phyloP scores from a whole-genome alignment of 2,888 invertebrate genomes.

The Anodontia alba region DNA sequence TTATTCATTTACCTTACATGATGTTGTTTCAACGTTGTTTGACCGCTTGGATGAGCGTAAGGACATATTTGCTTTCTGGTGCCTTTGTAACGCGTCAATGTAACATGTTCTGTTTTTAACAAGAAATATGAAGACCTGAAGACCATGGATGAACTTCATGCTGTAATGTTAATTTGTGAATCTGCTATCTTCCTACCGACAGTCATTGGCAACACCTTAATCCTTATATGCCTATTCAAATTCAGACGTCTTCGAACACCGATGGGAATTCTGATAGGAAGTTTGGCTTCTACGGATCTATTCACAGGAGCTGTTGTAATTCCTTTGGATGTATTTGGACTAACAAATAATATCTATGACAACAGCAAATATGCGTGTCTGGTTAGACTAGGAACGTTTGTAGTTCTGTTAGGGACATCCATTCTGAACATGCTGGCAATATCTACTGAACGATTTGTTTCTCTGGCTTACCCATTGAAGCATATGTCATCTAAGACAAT shows the following conservation, averaged over 20 bases:
- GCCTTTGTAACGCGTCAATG: no score
- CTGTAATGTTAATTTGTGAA: conserved; percentile 19
- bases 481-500: not conserved
- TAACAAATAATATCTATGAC: conserved; percentile 28
- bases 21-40: no score
- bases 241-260: conserved; percentile 39
- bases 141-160: not conserved
- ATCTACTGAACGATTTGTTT: conserved; percentile 45
- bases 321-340: conserved; percentile 42
- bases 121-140: no score
- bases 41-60: no score
- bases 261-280: conserved; percentile 38
- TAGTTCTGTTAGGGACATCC: conserved; percentile 30
- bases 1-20: no score
- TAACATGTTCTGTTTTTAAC: no score
- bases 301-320: conserved; percentile 29
- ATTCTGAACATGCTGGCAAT: conserved; percentile 44
- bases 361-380: conserved; percentile 24
- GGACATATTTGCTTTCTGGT: no score
- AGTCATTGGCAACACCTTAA: conserved; percentile 43
- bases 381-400: conserved; percentile 5
- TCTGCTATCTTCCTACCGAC: conserved; percentile 32
- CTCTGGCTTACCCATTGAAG: conserved; percentile 21
- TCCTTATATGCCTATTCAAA: conserved; percentile 29
- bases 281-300: conserved; percentile 38